phyloP scores from a whole-genome alignment of 92 coral and sea anemone species.

The Phenganax marumi region DNA sequence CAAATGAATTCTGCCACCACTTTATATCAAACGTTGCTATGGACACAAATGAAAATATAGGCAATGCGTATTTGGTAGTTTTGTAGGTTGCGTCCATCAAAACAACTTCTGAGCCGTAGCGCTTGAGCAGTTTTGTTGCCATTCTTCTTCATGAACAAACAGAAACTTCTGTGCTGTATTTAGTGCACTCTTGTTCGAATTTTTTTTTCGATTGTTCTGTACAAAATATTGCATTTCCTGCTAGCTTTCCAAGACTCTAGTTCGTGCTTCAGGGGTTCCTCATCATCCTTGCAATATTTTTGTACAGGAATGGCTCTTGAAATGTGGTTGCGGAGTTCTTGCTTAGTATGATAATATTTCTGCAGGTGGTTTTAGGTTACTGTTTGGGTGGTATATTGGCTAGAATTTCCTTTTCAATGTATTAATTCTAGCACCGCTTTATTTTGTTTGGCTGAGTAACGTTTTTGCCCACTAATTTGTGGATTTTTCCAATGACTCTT shows the following conservation, averaged over 20 bases:
- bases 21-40: slow-evolving; percentile 60
- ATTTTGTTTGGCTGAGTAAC: slow-evolving; percentile 37
- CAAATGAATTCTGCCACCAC: slow-evolving; percentile 50
- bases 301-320: slow-evolving; percentile 48
- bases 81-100: slow-evolving; percentile 61
- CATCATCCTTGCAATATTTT: slow-evolving; percentile 58
- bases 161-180: slow-evolving; percentile 48
- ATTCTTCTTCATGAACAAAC: slow-evolving; percentile 63
- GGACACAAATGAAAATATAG: slow-evolving; percentile 61
- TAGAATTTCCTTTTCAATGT: slow-evolving; percentile 45
- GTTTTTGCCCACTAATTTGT: slow-evolving; percentile 47
- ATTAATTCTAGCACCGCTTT: slow-evolving; percentile 43
- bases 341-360: slow-evolving; percentile 52
- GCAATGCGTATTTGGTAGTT: slow-evolving; percentile 59
- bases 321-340: slow-evolving; percentile 50
- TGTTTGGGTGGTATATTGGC: slow-evolving; percentile 14
- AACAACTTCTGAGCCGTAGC: slow-evolving; percentile 53
- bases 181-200: background rate
- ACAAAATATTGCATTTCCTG: slow-evolving; percentile 34
- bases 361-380: slow-evolving; percentile 27
- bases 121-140: slow-evolving; percentile 59
- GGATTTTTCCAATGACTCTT: slow-evolving; percentile 47
- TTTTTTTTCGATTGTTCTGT: slow-evolving; percentile 46
- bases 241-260: slow-evolving; percentile 44
- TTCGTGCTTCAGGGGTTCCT: slow-evolving; percentile 52